phyloP scores from a whole-genome alignment of 2,888 invertebrate genomes.

The Cepaea hortensis region DNA sequence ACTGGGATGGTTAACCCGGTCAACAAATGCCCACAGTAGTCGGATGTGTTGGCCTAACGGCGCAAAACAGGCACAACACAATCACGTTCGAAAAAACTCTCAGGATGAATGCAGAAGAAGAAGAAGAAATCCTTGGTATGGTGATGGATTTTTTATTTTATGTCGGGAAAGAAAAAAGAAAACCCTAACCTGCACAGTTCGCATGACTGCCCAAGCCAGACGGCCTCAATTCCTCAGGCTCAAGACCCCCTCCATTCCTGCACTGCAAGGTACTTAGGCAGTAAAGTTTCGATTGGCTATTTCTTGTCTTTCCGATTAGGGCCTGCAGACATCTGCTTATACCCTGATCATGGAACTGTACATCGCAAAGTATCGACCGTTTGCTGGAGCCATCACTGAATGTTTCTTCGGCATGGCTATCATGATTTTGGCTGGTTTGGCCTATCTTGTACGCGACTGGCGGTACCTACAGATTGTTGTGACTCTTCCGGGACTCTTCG shows the following conservation, averaged over 20 bases:
- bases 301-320: conserved; percentile 59
- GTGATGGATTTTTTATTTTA: background rate
- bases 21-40: no score
- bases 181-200: no score
- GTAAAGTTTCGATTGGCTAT: background rate
- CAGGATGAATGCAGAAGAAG: no score
- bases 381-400: conserved; percentile 78
- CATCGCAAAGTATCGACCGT: conserved; percentile 77
- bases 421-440: conserved; percentile 76
- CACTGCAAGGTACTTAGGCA: no score
- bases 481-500: conserved; percentile 77
- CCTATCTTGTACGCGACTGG: conserved; percentile 79
- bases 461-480: conserved; percentile 78
- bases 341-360: conserved; percentile 79
- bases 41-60: no score
- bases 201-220: no score
- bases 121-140: background rate
- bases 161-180: no score
- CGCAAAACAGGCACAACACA: no score
- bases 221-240: no score
- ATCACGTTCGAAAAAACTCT: no score
- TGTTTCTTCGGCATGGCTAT: conserved; percentile 78
- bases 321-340: conserved; percentile 79
- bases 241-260: no score
- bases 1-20: background rate